Evolutionary conservation across 1,140 invertebrate species (phyloP), one percentile per base, ranked within the genome.

Genomic region (Saccostrea glomerata): DNA sequence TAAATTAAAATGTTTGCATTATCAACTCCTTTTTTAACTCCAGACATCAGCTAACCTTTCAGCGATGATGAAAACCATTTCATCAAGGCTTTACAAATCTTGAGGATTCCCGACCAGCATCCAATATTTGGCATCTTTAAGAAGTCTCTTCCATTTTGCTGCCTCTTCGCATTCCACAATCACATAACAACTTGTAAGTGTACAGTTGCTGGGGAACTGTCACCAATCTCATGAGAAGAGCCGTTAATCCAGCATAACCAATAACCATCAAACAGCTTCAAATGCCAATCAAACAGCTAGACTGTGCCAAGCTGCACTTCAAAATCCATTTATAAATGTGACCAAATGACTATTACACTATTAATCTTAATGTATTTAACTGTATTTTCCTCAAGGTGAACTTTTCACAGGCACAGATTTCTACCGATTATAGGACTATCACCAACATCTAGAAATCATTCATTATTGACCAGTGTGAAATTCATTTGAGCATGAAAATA

Each of bases 341-440:
- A 77, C 70, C 70, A 77, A 77, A 77, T 25, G 25, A 77, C 70
- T 77, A 77, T 77, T 25, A 30, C 70, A 77, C 70, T 77, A 77
- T 77, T 77, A 77, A 77, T 77, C 70, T 77, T 77, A 77, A 77
- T 77, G 70, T 77, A 77, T 77, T 77, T 77, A 77, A 77, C 70
- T 36, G 25, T 77, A 77, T 30, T 15, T 25, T 77, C 25, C 30
- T 9, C 6, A 73, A 25, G 66, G 11, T 73, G 66, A 73, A 73
- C 66, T 13, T 77, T 77, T 77, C 70, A 77, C 70, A 36, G 13
- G 66, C 25, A 30, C 25, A 77, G 15, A 77, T 15, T 12, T 77
- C 13, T 30, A 17, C 30, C 17, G 70, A 36, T 36, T 36, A 36
- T 77, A 36, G 11, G 70, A 77, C 70, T 77, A 30, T 30, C 70